Conservation (phyloP, 2,888 invertebrate species). For the Oligia strigilis region DNA sequence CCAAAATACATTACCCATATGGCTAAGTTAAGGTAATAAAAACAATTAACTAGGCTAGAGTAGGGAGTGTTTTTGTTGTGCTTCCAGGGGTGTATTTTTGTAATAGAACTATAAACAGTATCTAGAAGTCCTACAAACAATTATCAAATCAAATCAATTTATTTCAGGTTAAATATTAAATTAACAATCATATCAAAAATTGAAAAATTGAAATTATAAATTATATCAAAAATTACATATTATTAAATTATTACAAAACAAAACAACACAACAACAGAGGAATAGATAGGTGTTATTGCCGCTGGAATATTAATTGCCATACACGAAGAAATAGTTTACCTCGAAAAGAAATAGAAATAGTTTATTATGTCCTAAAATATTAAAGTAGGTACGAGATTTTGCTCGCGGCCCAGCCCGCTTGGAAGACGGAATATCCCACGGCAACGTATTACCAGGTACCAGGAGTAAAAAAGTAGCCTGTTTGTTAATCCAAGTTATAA, state of each 20-base stretch:
- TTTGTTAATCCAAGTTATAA: background rate
- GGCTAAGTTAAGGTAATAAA: too few relatives aligned
- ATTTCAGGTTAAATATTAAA: too few relatives aligned
- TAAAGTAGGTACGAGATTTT: background rate
- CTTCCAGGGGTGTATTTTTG: conserved; percentile 1
- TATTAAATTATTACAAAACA: too few relatives aligned
- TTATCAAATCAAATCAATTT: too few relatives aligned
- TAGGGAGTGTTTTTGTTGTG: conserved; percentile 7
- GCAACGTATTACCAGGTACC: background rate
- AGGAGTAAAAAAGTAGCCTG: background rate
- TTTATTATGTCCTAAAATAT: background rate
- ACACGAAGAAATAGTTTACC: too few relatives aligned
- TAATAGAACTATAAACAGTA: background rate
- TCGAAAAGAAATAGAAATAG: too few relatives aligned
- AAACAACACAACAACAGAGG: too few relatives aligned
- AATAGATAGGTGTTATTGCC: too few relatives aligned
- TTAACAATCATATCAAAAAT: too few relatives aligned
- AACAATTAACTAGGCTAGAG: background rate
- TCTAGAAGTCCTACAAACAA: background rate
- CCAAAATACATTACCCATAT: background rate
- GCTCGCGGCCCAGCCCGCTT: background rate
- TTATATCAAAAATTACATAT: too few relatives aligned
- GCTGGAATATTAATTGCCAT: too few relatives aligned
- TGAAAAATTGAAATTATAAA: too few relatives aligned
- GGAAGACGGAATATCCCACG: background rate